Base-by-base conservation (phyloP, 2,797 vertebrate genomes). In the Perodicticus potto region DNA sequence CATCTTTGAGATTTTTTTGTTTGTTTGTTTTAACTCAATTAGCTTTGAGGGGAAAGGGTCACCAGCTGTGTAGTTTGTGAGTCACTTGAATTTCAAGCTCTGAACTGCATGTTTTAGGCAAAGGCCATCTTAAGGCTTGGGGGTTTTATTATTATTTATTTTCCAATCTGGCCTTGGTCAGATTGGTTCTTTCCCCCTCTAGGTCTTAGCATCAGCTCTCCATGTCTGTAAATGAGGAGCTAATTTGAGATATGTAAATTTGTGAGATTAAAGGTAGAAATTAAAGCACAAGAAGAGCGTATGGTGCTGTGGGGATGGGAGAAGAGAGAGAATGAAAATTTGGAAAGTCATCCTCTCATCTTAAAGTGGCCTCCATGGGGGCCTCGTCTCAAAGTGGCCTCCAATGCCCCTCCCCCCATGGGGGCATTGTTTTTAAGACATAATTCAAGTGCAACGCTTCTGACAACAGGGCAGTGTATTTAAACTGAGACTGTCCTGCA, bases 41-140 rank as follows among this genome's bases (percentile, higher is more conserved):
- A 98, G 81, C 94, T 96, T 0, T 19, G 78, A 88, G 67, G 11
- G 22, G 17, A 96, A 65, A 22, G 92, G 70, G 80, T 97, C 97
- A 86, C 95, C 98, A 98, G 98, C 98, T 98, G 98, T 95, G 93
- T 72, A 96, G 96, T 81, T 89, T 37, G 0, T 98, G 98, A 98
- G 96, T 98, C 97, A 97, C 95, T 97, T 86, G 1, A 93, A 94
- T 97, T 96, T 96, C 34, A 1, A 93, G 94, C 94, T 97, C 94
- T 96, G 95, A 96, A 92, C 73, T 95, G 70, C 67, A 57, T 80
- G 32, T 93, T 96, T 97, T 96, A 97, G 95, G 96, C 96, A 95
- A 97, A 61, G 96, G 80, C 93, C 96, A 97, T 92, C 72, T 80
- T 88, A 81, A 43, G 0, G 5, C 49, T 95, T 89, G 76, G 74